phyloP scores from a whole-genome alignment of 1,140 invertebrate species.

The Nasonia vitripennis region DNA sequence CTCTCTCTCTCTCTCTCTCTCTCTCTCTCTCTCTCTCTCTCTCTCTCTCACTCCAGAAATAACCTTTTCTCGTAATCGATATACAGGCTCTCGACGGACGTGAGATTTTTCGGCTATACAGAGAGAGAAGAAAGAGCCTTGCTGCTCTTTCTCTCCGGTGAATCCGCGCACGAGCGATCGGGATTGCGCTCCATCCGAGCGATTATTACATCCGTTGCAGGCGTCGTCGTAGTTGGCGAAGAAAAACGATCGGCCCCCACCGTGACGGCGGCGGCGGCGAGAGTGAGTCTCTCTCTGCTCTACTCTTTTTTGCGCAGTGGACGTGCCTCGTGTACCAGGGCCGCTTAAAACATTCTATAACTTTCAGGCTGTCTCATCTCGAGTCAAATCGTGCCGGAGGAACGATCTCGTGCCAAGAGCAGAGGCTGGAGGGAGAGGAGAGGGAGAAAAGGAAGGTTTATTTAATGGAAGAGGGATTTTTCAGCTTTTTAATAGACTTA shows the following conservation, averaged over 20 bases:
- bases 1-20: background rate
- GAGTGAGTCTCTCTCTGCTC: too few relatives aligned
- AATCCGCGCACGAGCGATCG: constrained; percentile 4
- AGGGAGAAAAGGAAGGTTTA: background rate
- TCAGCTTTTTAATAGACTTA: constrained; percentile 36
- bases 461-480: constrained; percentile 36
- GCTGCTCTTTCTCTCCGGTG: too few relatives aligned
- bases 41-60: background rate
- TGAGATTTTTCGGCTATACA: constrained; percentile 8
- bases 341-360: constrained; percentile 52
- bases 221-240: constrained; percentile 29
- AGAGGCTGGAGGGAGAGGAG: background rate
- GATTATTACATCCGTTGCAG: constrained; percentile 46
- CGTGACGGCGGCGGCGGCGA: too few relatives aligned
- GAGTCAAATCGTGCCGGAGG: constrained; percentile 28
- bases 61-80: background rate
- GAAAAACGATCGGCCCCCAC: constrained; percentile 42
- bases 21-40: background rate
- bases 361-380: constrained; percentile 50
- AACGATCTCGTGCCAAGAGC: background rate
- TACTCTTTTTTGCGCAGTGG: constrained; percentile 19
- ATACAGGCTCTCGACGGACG: background rate
- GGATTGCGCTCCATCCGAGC: background rate
- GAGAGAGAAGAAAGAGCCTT: too few relatives aligned
- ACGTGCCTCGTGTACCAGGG: constrained; percentile 45